Percentiles rank a stretch among this genome's conserved stretches.
Evolutionary conservation across 1,140 invertebrate species (phyloP).

Genomic region (Dendroctonus ponderosae): DNA sequence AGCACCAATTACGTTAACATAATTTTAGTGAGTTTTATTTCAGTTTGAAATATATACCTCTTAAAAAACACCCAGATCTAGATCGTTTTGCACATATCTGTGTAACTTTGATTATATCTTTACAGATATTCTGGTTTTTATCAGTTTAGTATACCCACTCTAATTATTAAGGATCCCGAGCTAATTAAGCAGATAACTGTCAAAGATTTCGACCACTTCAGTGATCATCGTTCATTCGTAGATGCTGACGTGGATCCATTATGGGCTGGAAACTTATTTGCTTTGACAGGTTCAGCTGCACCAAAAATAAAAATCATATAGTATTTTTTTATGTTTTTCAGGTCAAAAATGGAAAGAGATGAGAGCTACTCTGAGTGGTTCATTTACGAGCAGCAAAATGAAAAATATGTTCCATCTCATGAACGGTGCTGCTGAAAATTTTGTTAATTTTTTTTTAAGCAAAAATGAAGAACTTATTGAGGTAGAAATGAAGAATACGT

Average conservation of each 20-base stretch:
- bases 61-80: no score
- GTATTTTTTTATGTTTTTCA: not conserved
- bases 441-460: conserved; percentile 41
- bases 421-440: conserved; percentile 40
- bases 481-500: not conserved
- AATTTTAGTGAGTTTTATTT: no score
- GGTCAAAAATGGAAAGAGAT: conserved; percentile 51
- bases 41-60: no score
- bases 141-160: no score
- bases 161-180: no score
- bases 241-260: not conserved
- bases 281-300: no score
- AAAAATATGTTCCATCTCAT: conserved; percentile 47
- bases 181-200: not conserved
- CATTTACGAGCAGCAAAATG: conserved; percentile 52
- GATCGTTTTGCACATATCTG: no score
- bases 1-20: no score
- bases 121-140: no score
- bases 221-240: not conserved
- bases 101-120: no score
- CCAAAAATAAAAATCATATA: no score
- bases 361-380: conserved; percentile 47
- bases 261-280: no score
- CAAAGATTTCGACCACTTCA: conserved; percentile 3
- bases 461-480: conserved; percentile 24